Evolutionary conservation across 1,140 invertebrate genomes (phyloP).

Genomic region (Drosophila paulistorum): DNA sequence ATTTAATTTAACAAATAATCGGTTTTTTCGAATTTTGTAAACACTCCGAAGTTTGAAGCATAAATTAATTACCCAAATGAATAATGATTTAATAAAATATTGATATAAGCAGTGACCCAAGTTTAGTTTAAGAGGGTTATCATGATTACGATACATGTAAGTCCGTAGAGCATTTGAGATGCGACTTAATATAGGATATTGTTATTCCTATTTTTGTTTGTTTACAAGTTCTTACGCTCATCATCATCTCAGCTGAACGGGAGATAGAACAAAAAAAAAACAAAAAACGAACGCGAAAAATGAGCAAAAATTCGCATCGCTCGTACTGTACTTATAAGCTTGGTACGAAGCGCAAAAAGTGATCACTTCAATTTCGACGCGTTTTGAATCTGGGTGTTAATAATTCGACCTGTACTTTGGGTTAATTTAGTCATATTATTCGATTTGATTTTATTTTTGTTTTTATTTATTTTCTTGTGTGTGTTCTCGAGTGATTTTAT

Average conservation of each 20-base stretch:
- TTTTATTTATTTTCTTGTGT: conserved; percentile 2
- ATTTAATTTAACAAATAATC: too few relatives aligned
- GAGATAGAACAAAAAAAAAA: not conserved
- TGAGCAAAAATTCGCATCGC: conserved; percentile 1
- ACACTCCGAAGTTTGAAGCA: too few relatives aligned
- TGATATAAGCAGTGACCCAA: too few relatives aligned
- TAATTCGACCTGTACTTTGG: conserved; percentile 41
- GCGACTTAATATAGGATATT: not conserved
- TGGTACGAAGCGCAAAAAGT: conserved; percentile 45
- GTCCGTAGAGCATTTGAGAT: conserved; percentile 1
- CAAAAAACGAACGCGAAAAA: not conserved
- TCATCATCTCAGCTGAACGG: not conserved
- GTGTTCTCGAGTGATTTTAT: conserved; percentile 21
- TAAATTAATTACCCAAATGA: too few relatives aligned
- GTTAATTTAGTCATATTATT: conserved; percentile 27
- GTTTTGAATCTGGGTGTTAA: conserved; percentile 47
- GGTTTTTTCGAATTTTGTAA: too few relatives aligned
- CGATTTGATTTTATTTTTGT: not conserved
- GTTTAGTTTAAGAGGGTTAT: too few relatives aligned
- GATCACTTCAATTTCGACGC: conserved; percentile 56
- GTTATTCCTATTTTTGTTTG: conserved; percentile 4
- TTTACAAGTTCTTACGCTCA: conserved; percentile 18
- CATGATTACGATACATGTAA: too few relatives aligned
- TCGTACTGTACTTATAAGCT: conserved; percentile 30
- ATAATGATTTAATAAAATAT: too few relatives aligned